phyloP scores from a whole-genome alignment of 2,797 vertebrate species.

The Calcarius lapponicus region DNA sequence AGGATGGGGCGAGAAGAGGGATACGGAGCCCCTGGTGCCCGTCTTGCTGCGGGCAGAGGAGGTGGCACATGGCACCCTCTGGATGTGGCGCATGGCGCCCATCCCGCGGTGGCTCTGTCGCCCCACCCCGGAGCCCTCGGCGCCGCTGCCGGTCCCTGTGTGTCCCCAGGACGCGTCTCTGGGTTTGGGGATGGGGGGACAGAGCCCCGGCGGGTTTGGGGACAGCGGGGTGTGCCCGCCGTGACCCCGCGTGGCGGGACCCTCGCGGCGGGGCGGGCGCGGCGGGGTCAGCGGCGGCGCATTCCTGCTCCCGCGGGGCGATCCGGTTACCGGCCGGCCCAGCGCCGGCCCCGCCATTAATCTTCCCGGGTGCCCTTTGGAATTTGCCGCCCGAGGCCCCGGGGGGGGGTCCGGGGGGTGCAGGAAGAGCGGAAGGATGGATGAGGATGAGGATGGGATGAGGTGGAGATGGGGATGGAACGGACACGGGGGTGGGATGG shows the following conservation, averaged over 20 bases:
- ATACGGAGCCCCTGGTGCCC: neutral
- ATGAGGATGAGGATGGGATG: neutral
- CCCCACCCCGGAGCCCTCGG: neutral
- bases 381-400: slow-evolving; percentile 79
- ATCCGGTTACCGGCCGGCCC: slow-evolving; percentile 79
- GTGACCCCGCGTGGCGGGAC: neutral
- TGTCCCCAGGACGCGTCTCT: fast-evolving
- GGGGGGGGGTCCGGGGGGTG: neutral
- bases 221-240: fast-evolving
- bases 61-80: fast-evolving
- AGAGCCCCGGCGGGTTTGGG: fast-evolving
- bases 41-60: neutral
- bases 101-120: fast-evolving
- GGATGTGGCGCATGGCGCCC: neutral
- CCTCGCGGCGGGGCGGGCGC: neutral
- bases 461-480: neutral
- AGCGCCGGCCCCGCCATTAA: slow-evolving; percentile 81
- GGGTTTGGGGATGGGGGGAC: neutral
- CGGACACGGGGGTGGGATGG: too few species aligned
- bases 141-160: too few species aligned
- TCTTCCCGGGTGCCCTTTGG: slow-evolving; percentile 84
- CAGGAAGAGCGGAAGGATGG: neutral
- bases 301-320: slow-evolving; percentile 68
- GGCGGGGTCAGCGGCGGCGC: neutral
- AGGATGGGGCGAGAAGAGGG: neutral